Base-by-base conservation (phyloP, 2,888 invertebrate genomes). In the Epistrophe grossulariae region DNA sequence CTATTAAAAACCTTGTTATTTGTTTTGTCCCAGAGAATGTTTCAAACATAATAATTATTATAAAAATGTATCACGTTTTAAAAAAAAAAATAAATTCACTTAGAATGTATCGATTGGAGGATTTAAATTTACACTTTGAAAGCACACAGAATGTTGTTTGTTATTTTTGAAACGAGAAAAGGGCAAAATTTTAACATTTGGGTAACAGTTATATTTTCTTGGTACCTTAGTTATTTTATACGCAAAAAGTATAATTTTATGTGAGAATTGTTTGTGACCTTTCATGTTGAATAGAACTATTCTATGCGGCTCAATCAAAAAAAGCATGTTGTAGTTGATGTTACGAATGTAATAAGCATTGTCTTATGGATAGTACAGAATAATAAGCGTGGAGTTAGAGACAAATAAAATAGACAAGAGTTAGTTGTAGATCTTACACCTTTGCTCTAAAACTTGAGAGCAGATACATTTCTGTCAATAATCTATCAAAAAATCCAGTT, bases 101-200 rank as follows among this genome's bases (percentile, higher is more conserved):
- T 64, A 55, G 2, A 43, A 55, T 52, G n/a, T 31, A 24, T 48
- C 48, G 60, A 59, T 50, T 48, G 45, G 9, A 35, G 9, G 38
- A 80, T 72, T 43, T 78, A 24, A 81, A 70, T 78, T 68, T 62
- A 64, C 28, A 55, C 40, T 71, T 64, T 70, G 13, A 70, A 79
- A 79, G 70, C 79, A 7, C 70, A 28, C 40, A 40, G n/a, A 55
- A 45, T 64, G 50, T 79, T 55, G 60, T 60, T 17, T 28, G 5
- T 50, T 68, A n/a, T 31, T 66, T 50, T 77, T 35, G n/a, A 84
- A 81, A 81, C 78, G n/a, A 74, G 70, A 57, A 62, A 78, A 82
- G 28, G 35, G 10, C 24, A 43, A 73, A 72, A 62, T 52, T 45
- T 52, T 82, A 82, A 70, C 50, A 68, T 38, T 15, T 71, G 50